phyloP scores from a whole-genome alignment of 2,888 invertebrate species.

The Yponomeuta evonymella region DNA sequence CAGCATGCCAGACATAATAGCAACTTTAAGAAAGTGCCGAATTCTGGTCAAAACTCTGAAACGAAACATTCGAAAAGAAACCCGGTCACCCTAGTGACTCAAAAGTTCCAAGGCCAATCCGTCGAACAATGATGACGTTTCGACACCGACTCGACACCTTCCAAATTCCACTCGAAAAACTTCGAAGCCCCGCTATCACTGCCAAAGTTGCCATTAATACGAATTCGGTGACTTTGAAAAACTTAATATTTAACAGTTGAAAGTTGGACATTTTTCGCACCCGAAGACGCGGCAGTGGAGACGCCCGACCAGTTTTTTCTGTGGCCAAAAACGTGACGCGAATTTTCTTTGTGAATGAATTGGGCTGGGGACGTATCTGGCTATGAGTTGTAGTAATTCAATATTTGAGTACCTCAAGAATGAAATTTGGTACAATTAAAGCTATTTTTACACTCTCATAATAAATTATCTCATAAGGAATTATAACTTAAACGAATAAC shows the following conservation, averaged over 20 bases:
- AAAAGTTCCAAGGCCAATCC: neutral
- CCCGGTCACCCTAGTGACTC: too few species aligned
- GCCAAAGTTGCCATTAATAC: conserved; percentile 15
- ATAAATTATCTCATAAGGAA: too few species aligned
- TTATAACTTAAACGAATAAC: too few species aligned
- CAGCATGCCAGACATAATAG: too few species aligned
- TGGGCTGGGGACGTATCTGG: neutral
- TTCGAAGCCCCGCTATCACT: conserved; percentile 18
- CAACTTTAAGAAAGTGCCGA: too few species aligned
- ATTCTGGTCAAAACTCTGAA: too few species aligned
- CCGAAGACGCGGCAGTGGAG: neutral
- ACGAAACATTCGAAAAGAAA: too few species aligned
- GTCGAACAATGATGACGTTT: neutral
- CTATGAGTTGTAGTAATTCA: neutral
- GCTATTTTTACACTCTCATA: too few species aligned
- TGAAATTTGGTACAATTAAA: too few species aligned
- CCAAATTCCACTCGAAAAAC: conserved; percentile 5
- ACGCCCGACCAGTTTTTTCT: neutral
- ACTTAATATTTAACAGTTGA: conserved; percentile 9
- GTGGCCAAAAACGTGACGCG: neutral
- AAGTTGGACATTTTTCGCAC: neutral
- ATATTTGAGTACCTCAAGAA: neutral
- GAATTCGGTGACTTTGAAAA: conserved; percentile 16
- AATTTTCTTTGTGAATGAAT: neutral
- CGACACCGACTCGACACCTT: neutral